Percentiles rank a stretch among this genome's conserved stretches.
Conservation (phyloP, 2,113 vertebrate species). For the Xiphias gladius region DNA sequence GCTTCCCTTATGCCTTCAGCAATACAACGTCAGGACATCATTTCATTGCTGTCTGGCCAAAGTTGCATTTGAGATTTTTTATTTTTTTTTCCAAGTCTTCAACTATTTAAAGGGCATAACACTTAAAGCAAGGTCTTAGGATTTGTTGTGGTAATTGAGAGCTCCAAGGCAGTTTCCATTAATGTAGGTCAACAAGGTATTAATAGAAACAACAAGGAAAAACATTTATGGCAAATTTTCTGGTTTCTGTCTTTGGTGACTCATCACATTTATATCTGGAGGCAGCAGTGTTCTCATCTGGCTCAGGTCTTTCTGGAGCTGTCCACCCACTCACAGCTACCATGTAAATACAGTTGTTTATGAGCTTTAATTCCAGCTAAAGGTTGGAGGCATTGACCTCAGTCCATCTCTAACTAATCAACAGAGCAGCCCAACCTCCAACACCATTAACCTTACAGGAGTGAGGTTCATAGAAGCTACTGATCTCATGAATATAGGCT, state of each 20-base stretch:
- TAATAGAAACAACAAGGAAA: slow-evolving; percentile 52
- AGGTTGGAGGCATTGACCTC: slow-evolving; percentile 71
- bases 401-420: slow-evolving; percentile 75
- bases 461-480: slow-evolving; percentile 55
- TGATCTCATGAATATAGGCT: neutral
- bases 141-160: slow-evolving; percentile 44
- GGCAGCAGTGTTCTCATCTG: slow-evolving; percentile 49
- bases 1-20: slow-evolving; percentile 65
- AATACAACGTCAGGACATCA: slow-evolving; percentile 65
- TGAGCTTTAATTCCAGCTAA: slow-evolving; percentile 51
- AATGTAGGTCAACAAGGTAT: slow-evolving; percentile 55
- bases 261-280: slow-evolving; percentile 54
- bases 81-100: slow-evolving; percentile 21
- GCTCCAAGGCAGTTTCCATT: slow-evolving; percentile 39
- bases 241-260: slow-evolving; percentile 29
- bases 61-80: slow-evolving; percentile 38
- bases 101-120: slow-evolving; percentile 38
- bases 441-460: slow-evolving; percentile 72
- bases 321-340: slow-evolving; percentile 44
- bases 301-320: slow-evolving; percentile 43
- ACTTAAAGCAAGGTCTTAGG: slow-evolving; percentile 35
- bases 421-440: slow-evolving; percentile 47
- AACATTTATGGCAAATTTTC: slow-evolving; percentile 26
- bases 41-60: slow-evolving; percentile 49
- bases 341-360: slow-evolving; percentile 77